These are phyloP conservation scores for Watsonalla cultraria DNA, from an alignment of 2,888 invertebrate species.

Conservation along the genomic window DNA sequence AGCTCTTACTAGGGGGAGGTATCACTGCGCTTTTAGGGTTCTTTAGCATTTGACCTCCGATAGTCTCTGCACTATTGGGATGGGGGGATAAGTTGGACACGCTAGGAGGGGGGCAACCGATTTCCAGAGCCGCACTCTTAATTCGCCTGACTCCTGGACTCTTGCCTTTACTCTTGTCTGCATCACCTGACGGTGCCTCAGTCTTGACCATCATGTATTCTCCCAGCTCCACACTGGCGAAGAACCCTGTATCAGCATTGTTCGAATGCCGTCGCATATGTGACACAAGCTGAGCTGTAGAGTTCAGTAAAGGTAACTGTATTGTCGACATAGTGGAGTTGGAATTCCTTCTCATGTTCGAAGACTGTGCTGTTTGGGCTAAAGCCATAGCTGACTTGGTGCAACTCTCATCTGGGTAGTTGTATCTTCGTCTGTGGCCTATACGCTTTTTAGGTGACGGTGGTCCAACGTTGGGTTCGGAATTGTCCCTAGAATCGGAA, in stretches of 20 bases:
- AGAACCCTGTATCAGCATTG: constrained; percentile 80
- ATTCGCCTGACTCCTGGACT: constrained; percentile 82
- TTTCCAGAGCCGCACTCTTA: constrained; percentile 84
- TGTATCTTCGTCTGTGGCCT: constrained; percentile 62
- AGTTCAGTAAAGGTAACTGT: constrained; percentile 74
- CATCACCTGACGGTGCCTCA: constrained; percentile 67
- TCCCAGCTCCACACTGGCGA: constrained; percentile 73
- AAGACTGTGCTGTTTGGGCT: constrained; percentile 58
- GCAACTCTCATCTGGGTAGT: constrained; percentile 70
- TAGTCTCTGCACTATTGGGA: constrained; percentile 89
- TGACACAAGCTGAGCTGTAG: constrained; percentile 69
- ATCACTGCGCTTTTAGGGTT: constrained; percentile 81
- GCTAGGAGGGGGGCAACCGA: constrained; percentile 83
- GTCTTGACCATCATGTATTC: constrained; percentile 75
- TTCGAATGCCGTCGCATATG: constrained; percentile 80
- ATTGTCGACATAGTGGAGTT: constrained; percentile 82
- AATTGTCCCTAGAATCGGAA: constrained; percentile 75
- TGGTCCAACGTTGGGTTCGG: constrained; percentile 67
- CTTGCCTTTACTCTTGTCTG: constrained; percentile 74
- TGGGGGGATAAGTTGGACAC: constrained; percentile 86
- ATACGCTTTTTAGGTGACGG: constrained; percentile 66
- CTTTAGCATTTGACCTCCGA: constrained; percentile 82
- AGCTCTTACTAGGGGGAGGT: constrained; percentile 84
- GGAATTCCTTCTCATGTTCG: constrained; percentile 78
- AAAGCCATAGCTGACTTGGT: constrained; percentile 72